Base-by-base conservation (phyloP, 1,140 invertebrate species). In the Drosophila kepulauana region DNA sequence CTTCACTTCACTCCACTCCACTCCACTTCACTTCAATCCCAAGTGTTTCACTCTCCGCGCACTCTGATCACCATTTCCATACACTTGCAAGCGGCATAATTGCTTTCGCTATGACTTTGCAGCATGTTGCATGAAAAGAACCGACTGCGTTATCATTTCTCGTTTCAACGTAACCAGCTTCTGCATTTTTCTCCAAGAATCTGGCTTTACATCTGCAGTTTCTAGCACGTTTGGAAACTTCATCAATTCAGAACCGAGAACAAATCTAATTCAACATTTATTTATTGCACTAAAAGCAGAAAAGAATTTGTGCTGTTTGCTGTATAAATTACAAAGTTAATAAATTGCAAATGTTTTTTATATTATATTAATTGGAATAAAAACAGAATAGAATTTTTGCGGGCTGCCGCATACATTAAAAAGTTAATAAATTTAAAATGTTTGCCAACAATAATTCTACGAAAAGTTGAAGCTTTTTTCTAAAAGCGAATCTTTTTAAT, bases 81-180 rank as follows among this genome's bases (percentile, higher is more conserved):
- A 70, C 72, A 74, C 71, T 68, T 61, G 65, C 28, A 28, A 41
- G 43, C 45, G 58, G 58, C 58, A 75, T 75, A 75, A 75, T 75
- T 75, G 58, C 66, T 70, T 51, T 70, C 52, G 51, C 59, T 69
- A 49, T 33, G 52, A 63, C 41, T 64, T 70, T 75, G 65, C 51
- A 56, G 51, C 43, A 41, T n/a, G 57, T 51, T 48, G 30, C 46
- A 71, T 56, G 51, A 13, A 56, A 61, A 5, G 13, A 35, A 49
- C 43, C 20, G 11, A 48, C 16, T 38, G n/a, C 13, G 16, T 49
- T 13, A 33, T 28, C 59, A 45, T 43, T 45, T 54, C 30, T 56
- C 35, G 57, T 41, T 61, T 51, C 3, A 64, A 35, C 35, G 28
- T 25, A 64, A 64, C 33, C 62, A 52, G 62, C 63, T 65, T 54